Percentiles rank a stretch among this genome's conserved stretches.
Evolutionary conservation across 2,888 invertebrate species (phyloP).

Genomic region (Rhamphomyia laevipes): DNA sequence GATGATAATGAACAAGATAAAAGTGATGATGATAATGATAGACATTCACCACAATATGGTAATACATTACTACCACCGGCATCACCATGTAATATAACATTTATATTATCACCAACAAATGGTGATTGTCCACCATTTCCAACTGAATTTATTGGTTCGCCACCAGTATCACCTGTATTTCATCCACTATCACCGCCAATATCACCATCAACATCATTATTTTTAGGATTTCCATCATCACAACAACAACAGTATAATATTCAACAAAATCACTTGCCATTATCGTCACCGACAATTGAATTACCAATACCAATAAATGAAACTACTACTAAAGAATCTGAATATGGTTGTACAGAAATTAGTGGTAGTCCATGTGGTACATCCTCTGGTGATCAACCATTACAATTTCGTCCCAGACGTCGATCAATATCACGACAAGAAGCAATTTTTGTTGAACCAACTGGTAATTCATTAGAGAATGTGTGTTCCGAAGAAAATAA

Average conservation of each 20-base stretch:
- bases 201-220: slow-evolving; percentile 16
- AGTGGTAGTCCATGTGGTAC: slow-evolving; percentile 11
- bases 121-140: slow-evolving; percentile 36
- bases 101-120: slow-evolving; percentile 49
- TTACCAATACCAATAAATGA: slow-evolving; percentile 37
- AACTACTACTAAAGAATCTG: slow-evolving; percentile 6
- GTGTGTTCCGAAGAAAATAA: slow-evolving; percentile 42
- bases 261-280: slow-evolving; percentile 12
- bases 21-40: slow-evolving; percentile 35
- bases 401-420: slow-evolving; percentile 43
- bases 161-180: slow-evolving; percentile 35
- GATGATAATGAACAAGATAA: slow-evolving; percentile 38
- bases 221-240: slow-evolving; percentile 20
- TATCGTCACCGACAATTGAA: slow-evolving; percentile 46
- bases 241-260: background rate
- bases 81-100: slow-evolving; percentile 48
- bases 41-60: slow-evolving; percentile 27
- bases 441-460: slow-evolving; percentile 67
- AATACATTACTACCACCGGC: slow-evolving; percentile 37
- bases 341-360: slow-evolving; percentile 8
- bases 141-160: slow-evolving; percentile 27
- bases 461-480: slow-evolving; percentile 58
- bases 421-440: slow-evolving; percentile 72
- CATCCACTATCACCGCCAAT: slow-evolving; percentile 24
- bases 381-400: slow-evolving; percentile 25